These are phyloP conservation scores for Drosophila barbarae DNA, from an alignment of 2,888 invertebrate genomes.

Conservation along the genomic window DNA sequence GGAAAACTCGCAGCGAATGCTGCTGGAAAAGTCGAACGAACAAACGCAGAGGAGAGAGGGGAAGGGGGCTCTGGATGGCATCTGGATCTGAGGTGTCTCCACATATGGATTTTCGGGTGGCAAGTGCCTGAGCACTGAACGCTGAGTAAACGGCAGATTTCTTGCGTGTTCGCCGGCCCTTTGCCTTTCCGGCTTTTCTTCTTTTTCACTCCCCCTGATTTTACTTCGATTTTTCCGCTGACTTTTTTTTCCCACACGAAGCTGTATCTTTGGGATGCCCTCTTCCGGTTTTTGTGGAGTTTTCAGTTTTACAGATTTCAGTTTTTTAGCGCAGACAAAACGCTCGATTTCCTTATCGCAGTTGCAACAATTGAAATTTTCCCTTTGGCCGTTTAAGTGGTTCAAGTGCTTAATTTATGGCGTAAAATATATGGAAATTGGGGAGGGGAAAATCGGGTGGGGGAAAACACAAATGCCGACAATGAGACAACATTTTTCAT, in stretches of 20 bases:
- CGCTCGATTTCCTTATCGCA: slow-evolving; percentile 59
- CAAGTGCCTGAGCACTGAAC: slow-evolving; percentile 23
- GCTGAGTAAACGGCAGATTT: slow-evolving; percentile 59
- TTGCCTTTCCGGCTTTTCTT: slow-evolving; percentile 36
- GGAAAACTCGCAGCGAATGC: slow-evolving; percentile 14
- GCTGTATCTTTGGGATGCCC: slow-evolving; percentile 15
- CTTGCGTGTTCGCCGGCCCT: slow-evolving; percentile 57
- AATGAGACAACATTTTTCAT: slow-evolving; percentile 62
- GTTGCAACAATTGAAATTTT: slow-evolving; percentile 50
- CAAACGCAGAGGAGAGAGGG: no score
- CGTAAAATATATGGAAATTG: slow-evolving; percentile 66
- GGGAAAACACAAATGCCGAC: slow-evolving; percentile 61
- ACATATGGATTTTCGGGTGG: slow-evolving; percentile 25
- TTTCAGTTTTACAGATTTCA: slow-evolving; percentile 22
- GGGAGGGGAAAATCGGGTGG: slow-evolving; percentile 15
- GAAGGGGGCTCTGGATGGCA: slow-evolving; percentile 1
- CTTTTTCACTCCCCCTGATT: slow-evolving; percentile 41
- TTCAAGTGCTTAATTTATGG: slow-evolving; percentile 70
- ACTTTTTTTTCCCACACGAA: slow-evolving; percentile 50
- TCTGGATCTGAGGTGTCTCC: slow-evolving; percentile 44
- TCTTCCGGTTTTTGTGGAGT: slow-evolving; percentile 58
- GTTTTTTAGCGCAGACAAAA: slow-evolving; percentile 32
- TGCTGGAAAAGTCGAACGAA: slow-evolving; percentile 17
- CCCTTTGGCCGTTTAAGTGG: slow-evolving; percentile 48
- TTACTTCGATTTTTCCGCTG: slow-evolving; percentile 22